These are phyloP conservation scores for Dendrocincla fuliginosa DNA, from an alignment of 2,797 vertebrate species.

Conservation along the genomic window DNA sequence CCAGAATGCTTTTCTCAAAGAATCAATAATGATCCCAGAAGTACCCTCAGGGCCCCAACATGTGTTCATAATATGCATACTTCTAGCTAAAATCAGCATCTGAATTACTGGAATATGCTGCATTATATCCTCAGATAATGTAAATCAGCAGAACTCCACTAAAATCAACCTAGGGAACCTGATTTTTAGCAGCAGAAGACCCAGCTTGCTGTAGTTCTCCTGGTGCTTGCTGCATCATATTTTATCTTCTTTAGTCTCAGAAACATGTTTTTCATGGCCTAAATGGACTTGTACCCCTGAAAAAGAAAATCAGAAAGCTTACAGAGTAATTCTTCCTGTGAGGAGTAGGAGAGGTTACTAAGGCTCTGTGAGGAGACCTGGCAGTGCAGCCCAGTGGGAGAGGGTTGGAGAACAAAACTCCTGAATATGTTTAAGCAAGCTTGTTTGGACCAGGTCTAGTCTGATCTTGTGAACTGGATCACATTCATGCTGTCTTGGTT, in stretches of 20 bases:
- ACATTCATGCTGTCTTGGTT: background rate
- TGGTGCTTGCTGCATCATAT: background rate
- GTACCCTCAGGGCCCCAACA: slow-evolving; percentile 19
- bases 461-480: background rate
- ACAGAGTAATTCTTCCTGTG: background rate
- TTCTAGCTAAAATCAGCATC: slow-evolving; percentile 40
- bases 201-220: background rate
- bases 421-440: background rate
- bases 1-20: background rate
- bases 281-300: background rate
- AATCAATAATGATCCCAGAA: slow-evolving; percentile 31
- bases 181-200: background rate
- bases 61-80: slow-evolving; percentile 42
- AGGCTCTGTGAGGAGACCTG: background rate
- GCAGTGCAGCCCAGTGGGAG: background rate
- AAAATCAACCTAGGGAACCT: background rate
- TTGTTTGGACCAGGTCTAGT: background rate
- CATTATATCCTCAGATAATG: slow-evolving; percentile 21
- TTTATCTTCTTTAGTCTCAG: background rate
- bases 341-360: background rate
- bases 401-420: background rate
- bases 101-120: slow-evolving; percentile 33
- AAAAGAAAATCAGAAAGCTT: background rate
- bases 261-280: background rate
- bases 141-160: background rate